Evolutionary conservation across 2,113 vertebrate genomes (phyloP).

Genomic region (Ramphastos sulfuratus): DNA sequence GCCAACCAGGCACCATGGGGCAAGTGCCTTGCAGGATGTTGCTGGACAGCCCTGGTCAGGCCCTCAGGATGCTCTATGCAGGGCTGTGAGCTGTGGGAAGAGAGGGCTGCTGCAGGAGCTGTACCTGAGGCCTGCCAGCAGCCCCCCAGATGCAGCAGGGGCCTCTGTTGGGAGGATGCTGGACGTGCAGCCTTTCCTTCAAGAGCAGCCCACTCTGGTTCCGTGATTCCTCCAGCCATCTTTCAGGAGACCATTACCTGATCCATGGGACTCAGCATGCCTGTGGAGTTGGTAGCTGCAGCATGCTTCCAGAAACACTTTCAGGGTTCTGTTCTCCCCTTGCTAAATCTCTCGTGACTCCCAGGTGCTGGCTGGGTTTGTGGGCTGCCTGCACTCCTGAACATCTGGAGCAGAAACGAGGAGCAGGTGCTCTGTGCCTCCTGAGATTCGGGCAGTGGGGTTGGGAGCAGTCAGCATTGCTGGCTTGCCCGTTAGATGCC

Average conservation of each 20-base stretch:
- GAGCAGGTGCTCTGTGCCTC: not conserved
- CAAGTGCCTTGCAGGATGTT: too few species aligned
- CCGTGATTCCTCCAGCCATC: not conserved
- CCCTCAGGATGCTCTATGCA: not conserved
- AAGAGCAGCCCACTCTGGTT: not conserved
- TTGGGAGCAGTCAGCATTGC: not conserved
- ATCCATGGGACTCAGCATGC: not conserved
- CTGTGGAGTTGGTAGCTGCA: not conserved
- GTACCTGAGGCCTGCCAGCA: not conserved
- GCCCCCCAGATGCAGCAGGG: not conserved
- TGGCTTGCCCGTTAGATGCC: not conserved
- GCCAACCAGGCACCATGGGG: too few species aligned
- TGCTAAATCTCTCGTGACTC: not conserved
- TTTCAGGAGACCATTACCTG: not conserved
- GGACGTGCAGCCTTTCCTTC: too few species aligned
- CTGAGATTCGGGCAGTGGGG: fast-evolving
- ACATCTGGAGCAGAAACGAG: fast-evolving
- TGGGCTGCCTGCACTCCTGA: not conserved
- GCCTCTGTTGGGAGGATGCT: not conserved
- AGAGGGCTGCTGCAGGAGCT: not conserved
- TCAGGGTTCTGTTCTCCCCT: not conserved
- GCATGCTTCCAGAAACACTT: not conserved
- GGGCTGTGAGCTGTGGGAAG: not conserved
- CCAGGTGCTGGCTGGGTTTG: not conserved
- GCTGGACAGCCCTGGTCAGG: not conserved